Evolutionary conservation across 30 jellyfish, hydroid and myxozoan species (phyloP).

Genomic region (Turritopsis dohrnii): DNA sequence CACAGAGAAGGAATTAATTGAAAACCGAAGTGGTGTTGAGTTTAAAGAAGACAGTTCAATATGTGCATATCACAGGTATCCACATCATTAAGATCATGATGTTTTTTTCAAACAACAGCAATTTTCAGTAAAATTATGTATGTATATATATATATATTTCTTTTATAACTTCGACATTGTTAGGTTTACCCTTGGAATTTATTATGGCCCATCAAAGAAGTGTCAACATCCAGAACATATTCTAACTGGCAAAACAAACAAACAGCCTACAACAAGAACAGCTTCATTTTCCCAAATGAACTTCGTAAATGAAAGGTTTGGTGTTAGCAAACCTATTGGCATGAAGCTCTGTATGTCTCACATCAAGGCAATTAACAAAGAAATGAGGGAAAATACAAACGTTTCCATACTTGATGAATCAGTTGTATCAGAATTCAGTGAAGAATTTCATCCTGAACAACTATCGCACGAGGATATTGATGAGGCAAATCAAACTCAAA

Average conservation of each 20-base stretch:
- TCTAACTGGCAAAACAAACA: background rate
- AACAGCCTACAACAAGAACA: conserved; percentile 13
- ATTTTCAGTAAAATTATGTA: background rate
- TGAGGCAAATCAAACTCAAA: conserved; percentile 14
- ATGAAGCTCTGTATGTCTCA: conserved; percentile 8
- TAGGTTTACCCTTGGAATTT: conserved; percentile 18
- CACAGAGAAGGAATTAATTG: conserved; percentile 10
- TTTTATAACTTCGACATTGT: background rate
- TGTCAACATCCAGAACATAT: conserved; percentile 18
- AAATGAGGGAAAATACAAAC: background rate
- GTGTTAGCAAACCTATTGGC: conserved; percentile 12
- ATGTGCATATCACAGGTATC: conserved; percentile 19
- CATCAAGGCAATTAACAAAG: background rate
- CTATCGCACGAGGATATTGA: no score
- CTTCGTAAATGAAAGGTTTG: background rate
- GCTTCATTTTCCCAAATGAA: conserved; percentile 6
- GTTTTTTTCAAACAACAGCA: background rate
- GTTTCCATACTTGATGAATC: background rate
- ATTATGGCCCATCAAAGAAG: conserved; percentile 9
- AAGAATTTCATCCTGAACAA: conserved; percentile 5
- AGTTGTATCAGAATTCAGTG: conserved; percentile 10
- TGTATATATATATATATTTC: no score
- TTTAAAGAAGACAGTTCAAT: background rate
- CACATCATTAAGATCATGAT: background rate
- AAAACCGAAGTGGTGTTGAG: conserved; percentile 21